phyloP scores from a whole-genome alignment of 2,113 vertebrate species.

The Passer montanus region DNA sequence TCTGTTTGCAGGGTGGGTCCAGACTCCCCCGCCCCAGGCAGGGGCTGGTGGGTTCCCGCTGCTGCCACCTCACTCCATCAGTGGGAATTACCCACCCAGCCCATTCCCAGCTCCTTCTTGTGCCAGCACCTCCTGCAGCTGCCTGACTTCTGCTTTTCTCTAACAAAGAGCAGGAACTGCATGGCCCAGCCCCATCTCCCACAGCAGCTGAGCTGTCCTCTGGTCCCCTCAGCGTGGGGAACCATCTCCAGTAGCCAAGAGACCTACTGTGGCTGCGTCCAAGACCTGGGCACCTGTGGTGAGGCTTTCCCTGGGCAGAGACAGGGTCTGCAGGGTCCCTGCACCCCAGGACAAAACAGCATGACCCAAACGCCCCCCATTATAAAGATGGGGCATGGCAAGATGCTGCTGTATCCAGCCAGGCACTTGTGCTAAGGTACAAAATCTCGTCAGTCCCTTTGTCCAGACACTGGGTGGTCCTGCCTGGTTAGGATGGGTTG shows the following conservation, averaged over 20 bases:
- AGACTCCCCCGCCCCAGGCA: not conserved
- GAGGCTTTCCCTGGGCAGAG: not conserved
- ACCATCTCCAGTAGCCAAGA: not conserved
- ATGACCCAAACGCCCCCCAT: not conserved
- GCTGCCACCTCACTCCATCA: not conserved
- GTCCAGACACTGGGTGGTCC: not conserved
- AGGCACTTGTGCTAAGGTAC: not conserved
- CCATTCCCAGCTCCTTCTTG: not conserved
- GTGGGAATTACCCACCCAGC: not conserved
- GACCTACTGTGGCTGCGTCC: not conserved
- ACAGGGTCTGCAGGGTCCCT: not conserved
- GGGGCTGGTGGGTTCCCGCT: not conserved
- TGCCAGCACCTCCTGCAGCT: not conserved
- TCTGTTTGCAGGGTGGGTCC: not conserved
- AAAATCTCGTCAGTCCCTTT: not conserved
- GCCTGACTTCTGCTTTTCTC: not conserved
- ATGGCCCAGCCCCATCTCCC: not conserved
- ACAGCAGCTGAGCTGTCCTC: not conserved
- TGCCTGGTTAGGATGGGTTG: fast-evolving
- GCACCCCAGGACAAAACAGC: not conserved
- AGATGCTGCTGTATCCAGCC: not conserved
- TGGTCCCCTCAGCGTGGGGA: fast-evolving
- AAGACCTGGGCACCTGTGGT: fast-evolving
- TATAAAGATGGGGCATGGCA: not conserved
- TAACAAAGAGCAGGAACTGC: not conserved